These are phyloP conservation scores for Sycophila sp. DNA, from an alignment of 1,140 invertebrate genomes.

Conservation along the genomic window DNA sequence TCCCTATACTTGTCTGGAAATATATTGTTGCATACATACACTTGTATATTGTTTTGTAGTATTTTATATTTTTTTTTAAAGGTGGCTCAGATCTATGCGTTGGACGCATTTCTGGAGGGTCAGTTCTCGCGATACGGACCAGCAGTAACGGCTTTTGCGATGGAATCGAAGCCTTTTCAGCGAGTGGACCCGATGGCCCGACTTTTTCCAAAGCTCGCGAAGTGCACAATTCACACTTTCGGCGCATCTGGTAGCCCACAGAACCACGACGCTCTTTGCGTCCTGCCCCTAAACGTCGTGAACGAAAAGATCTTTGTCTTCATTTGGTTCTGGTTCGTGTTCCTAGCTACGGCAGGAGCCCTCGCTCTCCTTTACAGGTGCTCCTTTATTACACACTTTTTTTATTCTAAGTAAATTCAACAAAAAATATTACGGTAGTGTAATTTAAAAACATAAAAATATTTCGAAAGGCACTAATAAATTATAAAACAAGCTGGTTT, in stretches of 20 bases:
- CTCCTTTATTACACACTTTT: no score
- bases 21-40: no score
- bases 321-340: slow-evolving; percentile 70
- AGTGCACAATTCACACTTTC: slow-evolving; percentile 74
- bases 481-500: no score
- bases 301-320: slow-evolving; percentile 70
- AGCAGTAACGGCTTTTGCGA: slow-evolving; percentile 66
- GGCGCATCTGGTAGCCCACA: slow-evolving; percentile 54
- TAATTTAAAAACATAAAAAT: no score
- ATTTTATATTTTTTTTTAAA: no score
- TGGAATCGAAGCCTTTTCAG: slow-evolving; percentile 50
- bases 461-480: no score
- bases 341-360: slow-evolving; percentile 59
- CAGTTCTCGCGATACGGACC: slow-evolving; percentile 78
- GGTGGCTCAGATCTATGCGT: slow-evolving; percentile 66
- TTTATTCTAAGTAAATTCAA: no score
- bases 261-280: slow-evolving; percentile 67
- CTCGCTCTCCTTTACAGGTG: slow-evolving; percentile 61
- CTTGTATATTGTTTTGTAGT: no score
- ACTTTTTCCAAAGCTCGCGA: slow-evolving; percentile 83
- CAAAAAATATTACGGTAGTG: no score
- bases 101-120: slow-evolving; percentile 70
- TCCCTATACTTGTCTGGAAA: no score
- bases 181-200: slow-evolving; percentile 68
- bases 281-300: slow-evolving; percentile 70